These are phyloP conservation scores for Trichoplusia ni DNA, from an alignment of 1,140 invertebrate species.

Conservation along the genomic window DNA sequence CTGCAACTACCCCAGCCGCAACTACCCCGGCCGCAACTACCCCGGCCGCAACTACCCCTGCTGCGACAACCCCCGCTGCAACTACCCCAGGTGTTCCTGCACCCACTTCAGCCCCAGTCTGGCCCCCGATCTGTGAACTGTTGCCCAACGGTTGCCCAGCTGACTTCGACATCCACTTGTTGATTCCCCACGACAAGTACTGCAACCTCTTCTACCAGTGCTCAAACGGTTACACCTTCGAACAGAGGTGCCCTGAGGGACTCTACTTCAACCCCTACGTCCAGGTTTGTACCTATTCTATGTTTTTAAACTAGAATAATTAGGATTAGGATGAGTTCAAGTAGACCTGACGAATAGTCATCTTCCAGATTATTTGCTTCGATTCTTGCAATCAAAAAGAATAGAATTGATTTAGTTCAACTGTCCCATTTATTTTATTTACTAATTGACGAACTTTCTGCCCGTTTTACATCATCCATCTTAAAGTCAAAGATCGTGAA, in stretches of 20 bases:
- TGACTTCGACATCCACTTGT: slow-evolving; percentile 40
- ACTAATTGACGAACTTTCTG: too few relatives aligned
- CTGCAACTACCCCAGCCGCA: not conserved
- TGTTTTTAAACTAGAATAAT: too few relatives aligned
- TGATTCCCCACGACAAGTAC: slow-evolving; percentile 53
- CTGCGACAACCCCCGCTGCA: not conserved
- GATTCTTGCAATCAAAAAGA: too few relatives aligned
- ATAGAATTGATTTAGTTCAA: too few relatives aligned
- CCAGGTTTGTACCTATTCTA: not conserved
- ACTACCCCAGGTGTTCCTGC: not conserved
- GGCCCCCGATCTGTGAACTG: not conserved
- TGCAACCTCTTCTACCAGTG: slow-evolving; percentile 61
- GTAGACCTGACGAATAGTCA: too few relatives aligned
- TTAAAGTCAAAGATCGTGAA: too few relatives aligned
- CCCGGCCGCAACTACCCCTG: not conserved
- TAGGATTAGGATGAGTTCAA: too few relatives aligned
- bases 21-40: not conserved
- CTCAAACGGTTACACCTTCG: slow-evolving; percentile 37
- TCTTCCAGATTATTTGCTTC: too few relatives aligned
- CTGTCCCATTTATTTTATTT: too few relatives aligned
- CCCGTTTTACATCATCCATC: too few relatives aligned
- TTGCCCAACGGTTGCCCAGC: slow-evolving; percentile 46
- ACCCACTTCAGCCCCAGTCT: not conserved
- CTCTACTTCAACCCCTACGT: not conserved
- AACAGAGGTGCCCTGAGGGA: not conserved